Conservation (phyloP, 2,888 invertebrate genomes). For the Cheilosia urbana region DNA sequence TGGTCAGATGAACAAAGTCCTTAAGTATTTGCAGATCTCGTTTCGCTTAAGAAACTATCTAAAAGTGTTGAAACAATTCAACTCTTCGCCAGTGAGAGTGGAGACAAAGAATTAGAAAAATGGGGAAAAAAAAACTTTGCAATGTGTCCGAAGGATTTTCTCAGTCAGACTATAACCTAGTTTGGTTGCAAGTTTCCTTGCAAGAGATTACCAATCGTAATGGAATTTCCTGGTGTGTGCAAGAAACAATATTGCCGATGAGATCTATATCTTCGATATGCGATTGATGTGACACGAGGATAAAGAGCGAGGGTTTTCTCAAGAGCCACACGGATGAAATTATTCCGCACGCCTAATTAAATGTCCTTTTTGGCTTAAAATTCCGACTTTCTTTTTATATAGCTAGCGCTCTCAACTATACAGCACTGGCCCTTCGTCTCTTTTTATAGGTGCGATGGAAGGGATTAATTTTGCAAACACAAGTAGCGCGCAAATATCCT, state of each 20-base stretch:
- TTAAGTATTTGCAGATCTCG: conserved; percentile 15
- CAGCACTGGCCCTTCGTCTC: conserved; percentile 17
- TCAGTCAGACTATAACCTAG: conserved; percentile 48
- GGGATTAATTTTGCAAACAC: conserved; percentile 60
- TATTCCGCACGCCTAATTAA: conserved; percentile 67
- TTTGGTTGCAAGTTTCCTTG: conserved; percentile 45
- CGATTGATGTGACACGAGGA: conserved; percentile 27
- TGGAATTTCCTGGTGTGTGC: conserved; percentile 43
- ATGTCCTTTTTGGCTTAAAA: conserved; percentile 62
- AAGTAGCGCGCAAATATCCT: conserved; percentile 37
- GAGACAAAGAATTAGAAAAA: conserved; percentile 46
- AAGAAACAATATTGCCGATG: neutral
- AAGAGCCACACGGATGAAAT: conserved; percentile 34
- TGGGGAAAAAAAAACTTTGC: conserved; percentile 19
- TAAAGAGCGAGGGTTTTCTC: neutral
- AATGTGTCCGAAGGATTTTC: conserved; percentile 65
- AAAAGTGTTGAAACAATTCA: conserved; percentile 67
- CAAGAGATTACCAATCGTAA: conserved; percentile 62
- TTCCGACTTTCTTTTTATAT: conserved; percentile 23
- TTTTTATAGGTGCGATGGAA: conserved; percentile 35
- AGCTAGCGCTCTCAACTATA: conserved; percentile 4
- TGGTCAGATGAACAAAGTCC: conserved; percentile 31
- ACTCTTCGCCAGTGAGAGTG: conserved; percentile 41
- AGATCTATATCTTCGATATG: conserved; percentile 7
- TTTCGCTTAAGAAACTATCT: conserved; percentile 27